phyloP scores from a whole-genome alignment of 1,140 invertebrate genomes.

The Drosophila neocordata region DNA sequence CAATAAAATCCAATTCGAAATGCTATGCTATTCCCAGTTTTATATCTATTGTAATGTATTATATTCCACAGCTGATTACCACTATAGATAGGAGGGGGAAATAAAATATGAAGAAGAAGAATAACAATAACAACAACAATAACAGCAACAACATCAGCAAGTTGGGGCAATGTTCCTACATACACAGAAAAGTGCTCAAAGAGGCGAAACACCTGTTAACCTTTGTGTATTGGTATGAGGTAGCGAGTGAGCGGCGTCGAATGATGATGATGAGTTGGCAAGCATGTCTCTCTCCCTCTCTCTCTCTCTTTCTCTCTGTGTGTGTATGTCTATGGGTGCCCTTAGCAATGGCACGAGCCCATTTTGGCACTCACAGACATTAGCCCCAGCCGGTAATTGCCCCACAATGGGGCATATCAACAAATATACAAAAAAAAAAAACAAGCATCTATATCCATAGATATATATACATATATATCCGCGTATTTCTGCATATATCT shows the following conservation, averaged over 20 bases:
- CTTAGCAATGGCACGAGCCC: constrained; percentile 42
- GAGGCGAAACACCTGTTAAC: constrained; percentile 73
- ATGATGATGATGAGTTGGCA: constrained; percentile 34
- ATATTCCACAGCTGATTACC: not conserved
- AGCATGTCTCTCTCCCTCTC: constrained; percentile 14
- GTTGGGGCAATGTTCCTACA: constrained; percentile 21
- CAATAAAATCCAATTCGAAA: constrained; percentile 44
- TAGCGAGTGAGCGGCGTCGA: not conserved
- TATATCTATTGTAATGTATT: constrained; percentile 3
- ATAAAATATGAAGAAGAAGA: not conserved
- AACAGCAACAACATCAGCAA: not conserved
- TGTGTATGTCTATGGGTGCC: constrained; percentile 22
- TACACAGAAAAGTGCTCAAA: constrained; percentile 52
- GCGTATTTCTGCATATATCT: not conserved
- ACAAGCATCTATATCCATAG: not conserved
- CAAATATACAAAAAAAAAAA: not conserved
- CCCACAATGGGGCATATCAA: constrained; percentile 14
- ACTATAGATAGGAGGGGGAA: not conserved
- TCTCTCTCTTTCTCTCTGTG: constrained; percentile 12
- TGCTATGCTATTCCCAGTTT: constrained; percentile 24
- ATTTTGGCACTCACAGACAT: constrained; percentile 12
- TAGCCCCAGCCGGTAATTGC: constrained; percentile 16
- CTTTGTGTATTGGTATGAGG: constrained; percentile 21
- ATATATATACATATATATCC: not conserved
- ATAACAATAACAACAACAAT: not conserved